Base-by-base conservation (phyloP, 2,888 invertebrate genomes). In the Diploptera punctata region DNA sequence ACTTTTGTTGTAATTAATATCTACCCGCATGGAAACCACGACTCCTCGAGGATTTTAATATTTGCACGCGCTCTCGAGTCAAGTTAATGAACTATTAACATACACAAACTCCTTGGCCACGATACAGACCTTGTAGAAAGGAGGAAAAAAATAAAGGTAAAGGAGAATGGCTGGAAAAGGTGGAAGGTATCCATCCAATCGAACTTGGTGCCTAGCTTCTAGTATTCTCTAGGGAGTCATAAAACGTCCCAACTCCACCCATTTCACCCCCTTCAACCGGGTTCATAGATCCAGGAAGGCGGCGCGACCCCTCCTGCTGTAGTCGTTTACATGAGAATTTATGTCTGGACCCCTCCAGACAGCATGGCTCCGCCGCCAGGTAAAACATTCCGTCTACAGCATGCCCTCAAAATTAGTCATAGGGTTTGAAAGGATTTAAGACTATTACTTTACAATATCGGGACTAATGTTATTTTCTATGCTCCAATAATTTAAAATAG, bases 281-380 rank as follows among this genome's bases (percentile, higher is more conserved):
- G 52, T 9, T 52, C 24, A 7, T 52, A 24, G 52, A 52, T 47
- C n/a, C 47, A 18, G 3, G 18, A 18, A 10, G 4, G n/a, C 49
- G n/a, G 4, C 4, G 19, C 18, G 3, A n/a, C 49, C 18, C 49
- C 18, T 9, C 52, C 60, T 60, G 26, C 60, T 21, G 60, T 31
- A 60, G n/a, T 31, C 60, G 26, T 61, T 61, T 61, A 61, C 61
- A 61, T 61, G 61, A 61, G 38, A 61, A 61, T 61, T 61, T 61
- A 61, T 61, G 61, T 61, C 33, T 19, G 18, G 61, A 16, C 19
- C 19, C 19, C 10, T 19, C 61, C 61, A 61, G 61, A 61, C 61
- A 61, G 61, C 61, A n/a, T 61, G 61, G 61, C 61, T 61, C 61
- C 61, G 10, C n/a, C 60, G 18, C 31, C 61, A 19, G 52, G 52